These are phyloP conservation scores for Bagarius yarrelli DNA, from an alignment of 2,113 vertebrate genomes.

Conservation along the genomic window DNA sequence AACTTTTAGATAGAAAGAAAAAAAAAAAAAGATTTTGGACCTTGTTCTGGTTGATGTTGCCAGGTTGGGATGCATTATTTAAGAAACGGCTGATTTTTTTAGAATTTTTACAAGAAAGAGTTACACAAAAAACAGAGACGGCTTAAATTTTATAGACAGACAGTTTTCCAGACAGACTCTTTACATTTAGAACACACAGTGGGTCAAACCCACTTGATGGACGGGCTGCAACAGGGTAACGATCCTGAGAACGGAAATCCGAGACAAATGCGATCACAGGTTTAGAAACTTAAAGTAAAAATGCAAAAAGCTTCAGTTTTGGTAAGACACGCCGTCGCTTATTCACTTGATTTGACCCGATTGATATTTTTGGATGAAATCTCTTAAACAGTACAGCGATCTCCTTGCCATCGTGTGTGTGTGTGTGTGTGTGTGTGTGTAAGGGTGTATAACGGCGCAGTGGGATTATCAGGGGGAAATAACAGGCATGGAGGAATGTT, in stretches of 20 bases:
- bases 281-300: neutral
- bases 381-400: neutral
- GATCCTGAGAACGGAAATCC: neutral
- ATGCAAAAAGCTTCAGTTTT: neutral
- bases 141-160: too few relatives aligned
- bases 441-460: neutral
- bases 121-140: too few relatives aligned
- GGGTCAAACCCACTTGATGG: too few relatives aligned
- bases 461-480: conserved; percentile 30
- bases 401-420: neutral
- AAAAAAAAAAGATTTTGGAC: too few relatives aligned
- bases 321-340: neutral
- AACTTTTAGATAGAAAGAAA: too few relatives aligned
- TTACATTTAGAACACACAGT: too few relatives aligned
- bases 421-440: conserved; percentile 10
- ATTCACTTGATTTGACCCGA: too few relatives aligned
- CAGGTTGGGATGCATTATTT: too few relatives aligned
- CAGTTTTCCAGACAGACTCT: too few relatives aligned
- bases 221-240: neutral
- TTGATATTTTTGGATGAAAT: neutral
- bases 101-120: too few relatives aligned
- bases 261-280: neutral
- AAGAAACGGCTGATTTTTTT: too few relatives aligned
- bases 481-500: conserved; percentile 6
- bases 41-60: too few relatives aligned